phyloP scores from a whole-genome alignment of 2,797 vertebrate genomes.

The Psittacula echo region DNA sequence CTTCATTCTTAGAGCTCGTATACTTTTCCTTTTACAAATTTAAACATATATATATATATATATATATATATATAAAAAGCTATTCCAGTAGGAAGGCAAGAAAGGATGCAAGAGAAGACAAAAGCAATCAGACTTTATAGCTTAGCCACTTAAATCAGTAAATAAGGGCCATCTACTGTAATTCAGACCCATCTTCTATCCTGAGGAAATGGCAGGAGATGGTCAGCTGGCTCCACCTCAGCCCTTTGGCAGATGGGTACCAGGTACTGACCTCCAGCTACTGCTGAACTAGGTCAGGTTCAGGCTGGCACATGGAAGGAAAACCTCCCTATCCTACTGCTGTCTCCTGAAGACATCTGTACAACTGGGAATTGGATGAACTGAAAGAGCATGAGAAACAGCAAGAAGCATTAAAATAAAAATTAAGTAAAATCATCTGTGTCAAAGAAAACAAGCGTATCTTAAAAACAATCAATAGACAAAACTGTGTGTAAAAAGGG shows the following conservation, averaged over 20 bases:
- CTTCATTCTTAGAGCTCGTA: constrained; percentile 65
- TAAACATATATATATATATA: not conserved
- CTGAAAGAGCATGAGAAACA: not conserved
- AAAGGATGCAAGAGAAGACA: not conserved
- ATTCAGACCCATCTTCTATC: not conserved
- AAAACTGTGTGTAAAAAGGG: not conserved
- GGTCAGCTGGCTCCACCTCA: not conserved
- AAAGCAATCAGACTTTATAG: not conserved
- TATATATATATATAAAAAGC: not conserved
- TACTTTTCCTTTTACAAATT: constrained; percentile 52
- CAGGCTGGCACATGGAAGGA: not conserved
- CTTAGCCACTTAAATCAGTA: not conserved
- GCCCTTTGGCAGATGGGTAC: not conserved
- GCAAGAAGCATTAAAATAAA: not conserved
- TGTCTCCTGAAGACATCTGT: not conserved
- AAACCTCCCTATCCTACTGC: not conserved
- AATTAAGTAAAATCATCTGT: not conserved
- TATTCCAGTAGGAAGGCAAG: constrained; percentile 9
- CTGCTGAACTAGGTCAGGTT: not conserved
- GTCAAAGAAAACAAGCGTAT: not conserved
- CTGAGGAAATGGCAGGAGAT: fast-evolving
- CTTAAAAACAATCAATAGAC: not conserved
- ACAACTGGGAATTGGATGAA: not conserved
- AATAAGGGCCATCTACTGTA: not conserved
- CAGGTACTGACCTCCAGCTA: not conserved